phyloP scores from a whole-genome alignment of 1,140 invertebrate genomes.

The Heliconius nattereri region DNA sequence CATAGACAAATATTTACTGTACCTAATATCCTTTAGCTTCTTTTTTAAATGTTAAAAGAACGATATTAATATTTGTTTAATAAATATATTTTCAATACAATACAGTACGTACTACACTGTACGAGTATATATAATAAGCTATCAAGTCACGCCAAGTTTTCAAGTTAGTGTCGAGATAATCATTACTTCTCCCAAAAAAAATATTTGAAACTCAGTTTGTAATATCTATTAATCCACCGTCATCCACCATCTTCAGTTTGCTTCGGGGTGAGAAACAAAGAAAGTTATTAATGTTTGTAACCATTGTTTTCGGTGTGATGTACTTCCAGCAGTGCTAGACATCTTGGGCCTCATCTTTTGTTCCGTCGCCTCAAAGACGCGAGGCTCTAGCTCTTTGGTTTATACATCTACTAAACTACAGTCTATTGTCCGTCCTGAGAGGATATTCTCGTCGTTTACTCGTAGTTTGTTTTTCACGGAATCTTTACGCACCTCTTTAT shows the following conservation, averaged over 20 bases:
- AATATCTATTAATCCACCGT: conserved; percentile 54
- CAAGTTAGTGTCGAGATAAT: not conserved
- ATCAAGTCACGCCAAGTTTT: not conserved
- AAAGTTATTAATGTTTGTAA: conserved; percentile 71
- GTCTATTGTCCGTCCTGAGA: conserved; percentile 57
- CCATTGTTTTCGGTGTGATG: conserved; percentile 61
- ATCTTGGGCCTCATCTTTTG: conserved; percentile 40
- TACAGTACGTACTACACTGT: not conserved
- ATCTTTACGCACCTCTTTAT: conserved; percentile 53
- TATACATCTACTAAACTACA: conserved; percentile 57
- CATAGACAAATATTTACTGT: conserved; percentile 2
- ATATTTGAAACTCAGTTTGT: conserved; percentile 32
- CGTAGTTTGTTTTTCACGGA: conserved; percentile 53
- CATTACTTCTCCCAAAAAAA: not conserved
- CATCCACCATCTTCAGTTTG: conserved; percentile 43
- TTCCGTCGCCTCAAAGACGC: conserved; percentile 44
- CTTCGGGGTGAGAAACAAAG: conserved; percentile 58
- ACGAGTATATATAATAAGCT: not conserved
- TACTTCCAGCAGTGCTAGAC: conserved; percentile 49
- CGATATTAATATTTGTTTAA: not conserved
- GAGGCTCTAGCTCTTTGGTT: conserved; percentile 46
- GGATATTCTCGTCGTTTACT: conserved; percentile 51
- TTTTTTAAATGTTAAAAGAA: conserved; percentile 3
- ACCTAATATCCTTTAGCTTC: conserved; percentile 1
- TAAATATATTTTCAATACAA: not conserved